Base-by-base conservation (phyloP, 2,888 invertebrate genomes). In the Chrysolina oricalcia region DNA sequence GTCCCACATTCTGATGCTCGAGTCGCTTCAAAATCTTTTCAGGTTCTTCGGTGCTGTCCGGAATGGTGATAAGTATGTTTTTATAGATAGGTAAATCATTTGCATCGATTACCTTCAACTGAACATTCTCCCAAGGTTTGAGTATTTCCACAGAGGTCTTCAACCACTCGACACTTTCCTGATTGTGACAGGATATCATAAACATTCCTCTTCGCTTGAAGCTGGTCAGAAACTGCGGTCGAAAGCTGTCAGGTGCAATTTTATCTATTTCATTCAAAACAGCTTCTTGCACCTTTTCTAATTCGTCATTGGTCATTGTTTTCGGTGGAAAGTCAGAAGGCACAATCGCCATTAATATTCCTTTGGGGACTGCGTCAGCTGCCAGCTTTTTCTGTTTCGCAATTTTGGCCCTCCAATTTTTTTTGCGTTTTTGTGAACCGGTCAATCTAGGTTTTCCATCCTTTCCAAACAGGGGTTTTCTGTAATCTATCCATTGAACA, bases 1-100 rank as follows among this genome's bases (percentile, higher is more conserved):
- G 35, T 23, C 70, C 70, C 17, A 70, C 70, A 35, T 74, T 74
- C 40, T 66, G 70, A 2, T 69, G 21, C 56, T 70, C 73, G 15
- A 74, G 27, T 13, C 70, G 59, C 23, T 70, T 64, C 8, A 74
- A 40, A 3, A 74, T 66, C 21, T 70, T 65, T 11, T 74, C 66
- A 2, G 66, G 70, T 21, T 66, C 70, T 62, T 74, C 70, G 3
- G 56, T 43, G 5, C 64, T 27, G 11, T 69, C 73, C 10, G 70
- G 70, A 41, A 74, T 74, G n/a, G 56, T 23, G 21, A 56, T 21
- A 1, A 56, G 11, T 13, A 21, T 21, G 19, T 56, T 56, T 56
- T 23, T 56, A 19, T 56, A 56, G 56, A 4, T 0, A 23, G 56
- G 11, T 6, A 56, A 56, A 23, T 21, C 13, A 5, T 56, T 21